Base-by-base conservation (phyloP, 2,797 vertebrate species). In the Mustela erminea region DNA sequence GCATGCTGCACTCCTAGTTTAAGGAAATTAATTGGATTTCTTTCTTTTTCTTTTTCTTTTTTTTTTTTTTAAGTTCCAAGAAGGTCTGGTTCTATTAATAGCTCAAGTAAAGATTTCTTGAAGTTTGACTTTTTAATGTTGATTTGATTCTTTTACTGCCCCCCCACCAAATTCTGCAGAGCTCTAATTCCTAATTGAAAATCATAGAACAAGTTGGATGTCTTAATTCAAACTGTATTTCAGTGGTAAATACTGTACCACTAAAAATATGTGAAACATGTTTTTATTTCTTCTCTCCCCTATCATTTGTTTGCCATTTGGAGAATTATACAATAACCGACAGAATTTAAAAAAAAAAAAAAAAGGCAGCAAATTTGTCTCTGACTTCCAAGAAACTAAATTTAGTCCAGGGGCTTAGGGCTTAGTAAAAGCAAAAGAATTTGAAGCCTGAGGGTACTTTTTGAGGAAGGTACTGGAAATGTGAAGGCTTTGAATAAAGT, bases 361-460 rank as follows among this genome's bases (percentile, higher is more conserved):
- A 43, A 41, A 38, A 38, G 7, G 18, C 10, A 87, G 49, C 54
- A 95, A 49, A 68, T 83, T 93, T 96, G 64, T 96, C 41, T 96
- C 46, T 94, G 91, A 82, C 82, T 98, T 97, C 77, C 43, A 92
- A 83, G 70, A 96, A 96, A 92, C 78, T 96, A 97, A 95, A 98
- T 98, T 97, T 94, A 98, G 88, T 97, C 29, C 60, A 54, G 49
- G 94, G 58, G 64, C 81, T 97, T 90, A 96, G 60, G 78, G 87
- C 87, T 97, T 94, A 96, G 89, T 87, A 90, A 96, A 97, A 95
- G 91, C 56, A 86, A 88, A 87, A 75, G 93, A 93, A 93, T 95
- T 85, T 92, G 95, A 93, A 74, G 85, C 95, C 60, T 32, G 58
- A 90, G 97, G 95, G 93, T 95, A 93, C 78, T 83, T 97, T 96